Conservation (phyloP, 1,140 invertebrate genomes). For the Drosophila auraria region DNA sequence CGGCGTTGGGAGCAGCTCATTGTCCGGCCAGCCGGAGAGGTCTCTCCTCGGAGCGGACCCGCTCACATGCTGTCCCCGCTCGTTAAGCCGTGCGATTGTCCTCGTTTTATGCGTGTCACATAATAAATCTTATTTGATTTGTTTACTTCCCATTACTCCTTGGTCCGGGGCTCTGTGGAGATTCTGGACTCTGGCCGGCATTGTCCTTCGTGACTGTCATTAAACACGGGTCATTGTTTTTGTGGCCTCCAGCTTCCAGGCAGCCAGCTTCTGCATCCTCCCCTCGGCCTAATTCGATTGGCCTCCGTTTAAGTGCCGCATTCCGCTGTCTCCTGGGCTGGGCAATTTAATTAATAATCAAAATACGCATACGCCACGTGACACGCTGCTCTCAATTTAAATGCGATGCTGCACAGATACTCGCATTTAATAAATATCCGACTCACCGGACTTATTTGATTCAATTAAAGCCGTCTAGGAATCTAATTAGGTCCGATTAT, state of each 20-base stretch:
- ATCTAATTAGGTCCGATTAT: conserved; percentile 34
- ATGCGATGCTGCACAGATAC: conserved; percentile 25
- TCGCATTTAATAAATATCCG: conserved; percentile 25
- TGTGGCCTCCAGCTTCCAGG: conserved; percentile 28
- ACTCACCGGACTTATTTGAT: conserved; percentile 48
- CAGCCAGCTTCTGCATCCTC: background rate
- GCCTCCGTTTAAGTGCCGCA: conserved; percentile 61
- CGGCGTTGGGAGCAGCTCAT: conserved; percentile 50
- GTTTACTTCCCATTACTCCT: conserved; percentile 64
- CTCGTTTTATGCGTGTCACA: conserved; percentile 81
- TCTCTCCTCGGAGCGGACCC: background rate
- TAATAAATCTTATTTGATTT: conserved; percentile 84
- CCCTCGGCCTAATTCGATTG: conserved; percentile 69
- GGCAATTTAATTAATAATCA: conserved; percentile 79
- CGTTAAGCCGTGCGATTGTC: conserved; percentile 52
- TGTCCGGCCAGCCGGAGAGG: conserved; percentile 26
- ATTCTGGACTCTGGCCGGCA: conserved; percentile 16
- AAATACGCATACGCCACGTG: conserved; percentile 79
- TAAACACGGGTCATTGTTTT: conserved; percentile 68
- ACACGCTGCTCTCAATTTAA: conserved; percentile 34
- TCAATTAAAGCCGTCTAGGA: conserved; percentile 54
- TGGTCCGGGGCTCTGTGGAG: conserved; percentile 1
- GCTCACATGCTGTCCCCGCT: conserved; percentile 13
- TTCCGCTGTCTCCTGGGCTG: conserved; percentile 20
- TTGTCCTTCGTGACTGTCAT: conserved; percentile 60